phyloP scores from a whole-genome alignment of 2,888 invertebrate species.

The Heliothis peltigera region DNA sequence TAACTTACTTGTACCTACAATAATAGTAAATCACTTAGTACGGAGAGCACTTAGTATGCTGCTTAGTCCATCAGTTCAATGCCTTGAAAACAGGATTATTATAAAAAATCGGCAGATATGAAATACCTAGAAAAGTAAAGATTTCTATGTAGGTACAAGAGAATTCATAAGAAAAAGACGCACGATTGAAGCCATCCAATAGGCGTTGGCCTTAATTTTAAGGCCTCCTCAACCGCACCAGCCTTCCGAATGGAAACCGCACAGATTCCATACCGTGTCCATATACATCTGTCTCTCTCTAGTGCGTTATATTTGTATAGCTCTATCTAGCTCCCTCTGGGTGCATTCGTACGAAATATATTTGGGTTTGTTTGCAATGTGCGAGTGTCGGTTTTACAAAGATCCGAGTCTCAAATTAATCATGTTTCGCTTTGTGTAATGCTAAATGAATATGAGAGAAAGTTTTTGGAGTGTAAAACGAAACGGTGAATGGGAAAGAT shows the following conservation, averaged over 20 bases:
- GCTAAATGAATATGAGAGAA: constrained; percentile 46
- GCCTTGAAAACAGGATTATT: constrained; percentile 33
- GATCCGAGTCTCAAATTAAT: constrained; percentile 53
- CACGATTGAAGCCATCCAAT: constrained; percentile 43
- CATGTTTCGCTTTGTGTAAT: constrained; percentile 50
- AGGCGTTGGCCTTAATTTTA: constrained; percentile 56
- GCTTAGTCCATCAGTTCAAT: constrained; percentile 26
- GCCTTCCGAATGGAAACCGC: constrained; percentile 69
- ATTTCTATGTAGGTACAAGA: constrained; percentile 19
- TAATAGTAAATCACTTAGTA: constrained; percentile 37
- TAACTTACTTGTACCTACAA: constrained; percentile 29
- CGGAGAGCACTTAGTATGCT: constrained; percentile 42
- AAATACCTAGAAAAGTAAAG: constrained; percentile 13
- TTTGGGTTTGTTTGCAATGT: constrained; percentile 55
- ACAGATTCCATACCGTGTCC: constrained; percentile 61
- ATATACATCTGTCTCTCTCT: constrained; percentile 53
- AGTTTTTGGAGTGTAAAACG: constrained; percentile 40
- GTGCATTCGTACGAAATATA: constrained; percentile 59
- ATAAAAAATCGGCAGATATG: constrained; percentile 22
- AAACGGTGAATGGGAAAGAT: constrained; percentile 45
- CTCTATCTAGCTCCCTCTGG: constrained; percentile 33
- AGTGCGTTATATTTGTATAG: constrained; percentile 8
- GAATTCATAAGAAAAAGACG: constrained; percentile 37
- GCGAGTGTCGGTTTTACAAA: constrained; percentile 48
- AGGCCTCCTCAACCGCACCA: constrained; percentile 61